Conservation (phyloP, 2,888 invertebrate species). For the Amiota communis region DNA sequence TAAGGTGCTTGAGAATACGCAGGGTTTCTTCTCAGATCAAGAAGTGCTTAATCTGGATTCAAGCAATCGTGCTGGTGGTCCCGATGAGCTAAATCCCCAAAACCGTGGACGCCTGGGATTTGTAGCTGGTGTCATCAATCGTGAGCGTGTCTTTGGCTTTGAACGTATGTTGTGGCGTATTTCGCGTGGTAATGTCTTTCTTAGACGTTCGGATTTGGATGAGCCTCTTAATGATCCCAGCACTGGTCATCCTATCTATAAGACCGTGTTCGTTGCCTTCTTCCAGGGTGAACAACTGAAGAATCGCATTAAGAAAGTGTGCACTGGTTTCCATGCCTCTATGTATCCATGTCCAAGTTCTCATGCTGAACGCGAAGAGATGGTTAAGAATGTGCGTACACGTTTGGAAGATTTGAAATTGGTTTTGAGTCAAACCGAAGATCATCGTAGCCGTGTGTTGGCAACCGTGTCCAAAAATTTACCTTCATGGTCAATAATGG, state of each 20-base stretch:
- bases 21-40: conserved; percentile 75
- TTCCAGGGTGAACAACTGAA: conserved; percentile 92
- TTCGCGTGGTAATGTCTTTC: conserved; percentile 90
- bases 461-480: conserved; percentile 89
- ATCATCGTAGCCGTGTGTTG: conserved; percentile 88
- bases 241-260: conserved; percentile 81
- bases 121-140: conserved; percentile 88
- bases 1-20: conserved; percentile 95
- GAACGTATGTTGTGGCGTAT: conserved; percentile 92
- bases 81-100: conserved; percentile 60
- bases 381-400: conserved; percentile 88
- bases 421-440: conserved; percentile 87
- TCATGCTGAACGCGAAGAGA: conserved; percentile 85
- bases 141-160: conserved; percentile 88
- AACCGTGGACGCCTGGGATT: conserved; percentile 77
- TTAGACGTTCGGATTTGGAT: conserved; percentile 86
- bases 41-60: conserved; percentile 71
- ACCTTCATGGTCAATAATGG: conserved; percentile 89
- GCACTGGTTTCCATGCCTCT: conserved; percentile 90
- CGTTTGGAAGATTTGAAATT: conserved; percentile 87
- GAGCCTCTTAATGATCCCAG: conserved; percentile 84
- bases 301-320: conserved; percentile 88
- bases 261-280: conserved; percentile 88
- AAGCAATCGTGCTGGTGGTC: conserved; percentile 84
- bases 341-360: conserved; percentile 91